Percentiles rank a stretch among this genome's conserved stretches.
Evolutionary conservation across 2,888 invertebrate species (phyloP).

Genomic region (Stramonita haemastoma): DNA sequence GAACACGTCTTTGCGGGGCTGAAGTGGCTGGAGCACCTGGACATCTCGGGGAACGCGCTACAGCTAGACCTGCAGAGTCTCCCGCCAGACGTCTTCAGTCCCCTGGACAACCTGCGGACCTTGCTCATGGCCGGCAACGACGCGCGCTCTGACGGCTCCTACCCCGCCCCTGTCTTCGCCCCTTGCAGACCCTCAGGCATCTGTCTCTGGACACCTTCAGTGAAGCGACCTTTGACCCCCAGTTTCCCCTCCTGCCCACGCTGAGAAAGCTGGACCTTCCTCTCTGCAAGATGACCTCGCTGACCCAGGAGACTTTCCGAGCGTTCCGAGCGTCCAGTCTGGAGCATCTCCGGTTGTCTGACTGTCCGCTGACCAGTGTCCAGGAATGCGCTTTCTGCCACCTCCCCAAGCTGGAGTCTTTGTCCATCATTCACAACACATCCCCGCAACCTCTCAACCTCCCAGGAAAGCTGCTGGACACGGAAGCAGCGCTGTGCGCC

Average conservation of each 20-base stretch:
- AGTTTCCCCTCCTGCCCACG: neutral
- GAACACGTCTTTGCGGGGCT: conserved; percentile 20
- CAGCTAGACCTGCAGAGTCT: conserved; percentile 9
- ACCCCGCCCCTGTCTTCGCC: neutral
- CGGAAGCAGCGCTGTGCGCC: neutral
- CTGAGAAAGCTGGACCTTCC: neutral
- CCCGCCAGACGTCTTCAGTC: conserved; percentile 7
- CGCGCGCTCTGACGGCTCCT: neutral
- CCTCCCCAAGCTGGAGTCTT: neutral
- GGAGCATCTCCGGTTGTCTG: neutral
- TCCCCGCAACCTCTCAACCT: neutral
- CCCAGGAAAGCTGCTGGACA: neutral
- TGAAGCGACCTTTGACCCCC: neutral
- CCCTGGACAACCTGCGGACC: neutral
- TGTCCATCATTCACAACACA: neutral
- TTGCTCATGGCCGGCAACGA: neutral
- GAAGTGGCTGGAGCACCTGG: conserved; percentile 21
- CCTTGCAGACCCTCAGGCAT: neutral
- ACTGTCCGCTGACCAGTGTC: neutral
- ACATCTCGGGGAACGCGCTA: conserved; percentile 4
- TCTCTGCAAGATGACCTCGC: neutral
- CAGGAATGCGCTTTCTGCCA: conserved; percentile 1
- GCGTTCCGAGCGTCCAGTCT: neutral
- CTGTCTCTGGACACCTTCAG: neutral
- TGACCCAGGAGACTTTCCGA: neutral